Conservation (phyloP, 2,113 vertebrate genomes). For the Brachionichthys hirsutus region DNA sequence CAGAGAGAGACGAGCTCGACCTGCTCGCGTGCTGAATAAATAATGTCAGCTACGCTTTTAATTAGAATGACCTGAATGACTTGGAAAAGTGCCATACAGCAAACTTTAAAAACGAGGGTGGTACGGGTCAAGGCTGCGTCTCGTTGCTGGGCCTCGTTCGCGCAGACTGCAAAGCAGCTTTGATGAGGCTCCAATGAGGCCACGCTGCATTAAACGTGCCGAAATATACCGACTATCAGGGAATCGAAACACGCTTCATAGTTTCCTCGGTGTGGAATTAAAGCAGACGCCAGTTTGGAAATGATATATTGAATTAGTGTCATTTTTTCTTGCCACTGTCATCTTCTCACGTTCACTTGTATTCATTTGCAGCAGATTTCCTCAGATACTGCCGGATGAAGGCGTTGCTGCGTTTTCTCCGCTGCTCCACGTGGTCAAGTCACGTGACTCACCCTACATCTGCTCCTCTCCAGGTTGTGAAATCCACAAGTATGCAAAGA, state of each 20-base stretch:
- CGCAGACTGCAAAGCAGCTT: slow-evolving; percentile 17
- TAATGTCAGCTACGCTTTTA: slow-evolving; percentile 44
- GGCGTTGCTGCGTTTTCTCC: too few species aligned
- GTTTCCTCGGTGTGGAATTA: slow-evolving; percentile 31
- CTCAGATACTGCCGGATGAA: slow-evolving; percentile 22
- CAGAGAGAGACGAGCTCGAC: slow-evolving; percentile 20
- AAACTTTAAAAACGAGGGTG: slow-evolving; percentile 29
- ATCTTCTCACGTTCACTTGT: not conserved
- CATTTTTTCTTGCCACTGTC: slow-evolving; percentile 1
- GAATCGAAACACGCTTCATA: slow-evolving; percentile 28
- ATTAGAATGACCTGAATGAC: slow-evolving; percentile 43
- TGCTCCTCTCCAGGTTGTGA: slow-evolving; percentile 64
- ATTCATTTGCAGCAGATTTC: not conserved
- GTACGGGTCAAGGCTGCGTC: slow-evolving; percentile 16
- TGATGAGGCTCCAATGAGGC: slow-evolving; percentile 29
- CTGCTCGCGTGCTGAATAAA: slow-evolving; percentile 46
- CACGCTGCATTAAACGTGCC: slow-evolving; percentile 8
- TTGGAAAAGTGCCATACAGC: slow-evolving; percentile 47
- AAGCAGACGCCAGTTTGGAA: slow-evolving; percentile 24
- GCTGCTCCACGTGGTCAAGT: slow-evolving; percentile 47
- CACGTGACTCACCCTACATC: slow-evolving; percentile 72
- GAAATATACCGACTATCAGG: slow-evolving; percentile 29
- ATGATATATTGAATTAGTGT: not conserved
- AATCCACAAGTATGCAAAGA: slow-evolving; percentile 53
- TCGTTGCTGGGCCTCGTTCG: slow-evolving; percentile 16